Evolutionary conservation across 1,140 invertebrate species (phyloP), one percentile per base, ranked within the genome.

Genomic region (Gryon sp.): DNA sequence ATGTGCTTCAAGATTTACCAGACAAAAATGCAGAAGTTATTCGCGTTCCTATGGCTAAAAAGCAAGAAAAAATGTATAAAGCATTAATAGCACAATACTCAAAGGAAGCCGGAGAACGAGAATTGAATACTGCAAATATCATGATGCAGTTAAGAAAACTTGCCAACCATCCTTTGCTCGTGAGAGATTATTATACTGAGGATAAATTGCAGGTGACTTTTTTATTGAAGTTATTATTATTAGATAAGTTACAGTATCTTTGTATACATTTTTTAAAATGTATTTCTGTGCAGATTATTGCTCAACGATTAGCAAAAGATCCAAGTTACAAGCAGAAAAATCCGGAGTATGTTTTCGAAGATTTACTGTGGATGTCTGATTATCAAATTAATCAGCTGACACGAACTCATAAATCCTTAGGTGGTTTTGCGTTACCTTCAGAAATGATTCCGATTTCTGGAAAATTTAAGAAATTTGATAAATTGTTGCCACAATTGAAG

Each of bases 121-220:
- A 91, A 60, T 87, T 91, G 14, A 93, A 92, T 72, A 93, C 93
- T 28, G 90, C 93, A 78, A 92, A 93, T 2, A 94, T 96, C 89
- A 93, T 98, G 91, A 97, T 96, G 92, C 93, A 96, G 81, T 90
- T 98, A 84, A 90, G 96, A 2, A 97, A 97, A 85, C 88, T 95
- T 36, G 95, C 96, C 3, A 98, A 97, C 89, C 97, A 98, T 89
- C 96, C 96, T 0, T 87, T 98, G 24, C 87, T 98, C 1, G 84
- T 95, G 50, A 90, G 96, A 32, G 92, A 92, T 77, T 91, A 94
- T 85, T 99, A 97, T 82, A 90, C 91, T n/a, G 92, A 96, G 75
- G 85, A 90, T 2, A 91, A 92, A 45, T 78, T 98, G 3, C 81
- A 88, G 9, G 89, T 36, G 22, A 18, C 18, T 18, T 7, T 6